Evolutionary conservation across 2,113 vertebrate genomes (phyloP), one percentile per base, ranked within the genome.

Genomic region (Laticauda laticaudata): DNA sequence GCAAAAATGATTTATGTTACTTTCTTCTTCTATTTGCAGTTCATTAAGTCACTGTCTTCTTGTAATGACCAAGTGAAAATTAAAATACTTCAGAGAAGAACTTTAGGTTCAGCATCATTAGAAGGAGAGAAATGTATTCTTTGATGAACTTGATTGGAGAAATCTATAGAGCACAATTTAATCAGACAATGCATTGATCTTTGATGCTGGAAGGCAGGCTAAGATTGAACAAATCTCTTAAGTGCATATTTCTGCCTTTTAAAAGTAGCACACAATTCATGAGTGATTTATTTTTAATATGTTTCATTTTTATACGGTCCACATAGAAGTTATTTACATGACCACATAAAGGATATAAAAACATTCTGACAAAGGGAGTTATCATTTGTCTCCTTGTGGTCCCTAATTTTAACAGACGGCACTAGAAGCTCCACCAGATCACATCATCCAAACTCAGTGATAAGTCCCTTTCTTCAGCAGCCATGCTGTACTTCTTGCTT

Each of bases 31-130:
- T 97, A 97, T 98, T 98, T 98, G 97, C 97, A 98, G 97, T 98
- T 98, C 98, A 98, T 99, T 99, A 98, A 98, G 98, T 99, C 98
- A 98, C 98, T 98, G 97, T 98, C 98, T 98, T 97, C 97, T 97
- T 92, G 94, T 98, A 98, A 98, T 98, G 97, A 98, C 98, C 97
- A 93, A 98, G 97, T 97, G 97, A 98, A 98, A 98, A 98, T 98
- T 98, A 98, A 98, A 98, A 97, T 97, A 98, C 97, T 97, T 97
- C 94, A 95, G 96, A 98, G 97, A 97, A 97, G 97, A 98, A 98
- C 97, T 97, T 97, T 94, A 97, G 97, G 97, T 98, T 98, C 97
- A 97, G 97, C 97, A 97, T 98, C 97, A 97, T 98, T 98, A 98
- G 97, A 95, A 94, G 97, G 97, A 98, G 97, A 98, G 97, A 97